Base-by-base conservation (phyloP, 2,113 vertebrate genomes). In the Sigmodon hispidus region DNA sequence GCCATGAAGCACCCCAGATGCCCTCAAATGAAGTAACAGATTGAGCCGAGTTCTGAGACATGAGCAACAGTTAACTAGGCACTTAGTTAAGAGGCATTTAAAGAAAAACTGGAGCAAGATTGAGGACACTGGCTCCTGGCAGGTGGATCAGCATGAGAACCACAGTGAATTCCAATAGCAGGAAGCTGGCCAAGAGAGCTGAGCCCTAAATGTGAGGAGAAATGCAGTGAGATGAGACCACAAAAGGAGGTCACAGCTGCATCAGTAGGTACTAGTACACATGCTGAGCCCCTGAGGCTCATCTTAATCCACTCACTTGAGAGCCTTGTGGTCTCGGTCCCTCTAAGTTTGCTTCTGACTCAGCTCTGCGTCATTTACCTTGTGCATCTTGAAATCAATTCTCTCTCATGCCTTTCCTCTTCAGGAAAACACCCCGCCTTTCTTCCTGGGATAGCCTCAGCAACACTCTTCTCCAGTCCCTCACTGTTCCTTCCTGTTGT, bases 111-210 rank as follows among this genome's bases (percentile, higher is more conserved):
- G 21, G 80, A 40, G 10, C 11, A 7, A 3, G 29, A 31, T 7
- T 11, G 12, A 40, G 48, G 65, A 1, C 24, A 61, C 63, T 19
- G 9, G 36, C 21, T 93, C 19, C 34, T 45, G 26, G 52, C 9
- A 90, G 76, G 89, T 63, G 7, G 65, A 57, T 69, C 63, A 91
- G 67, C 61, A 83, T 40, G 36, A 89, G 34, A 81, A 83, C 40
- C 70, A 85, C 34, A 79, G 55, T 81, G 34, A 80, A 93, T 90
- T 89, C 72, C 31, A 57, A 79, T 43, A 95, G 57, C 72, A 59
- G 43, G 45, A 87, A 87, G 48, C 90, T 88, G 59, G 8, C 50
- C 65, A 29, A 21, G 17, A 24, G 31, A 67, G 24, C 52, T 50
- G 43, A 96, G 59, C 43, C 81, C 75, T 36, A 73, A 73, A n/a